These are phyloP conservation scores for Diplazon laetatorius DNA, from an alignment of 2,888 invertebrate genomes.

Conservation along the genomic window DNA sequence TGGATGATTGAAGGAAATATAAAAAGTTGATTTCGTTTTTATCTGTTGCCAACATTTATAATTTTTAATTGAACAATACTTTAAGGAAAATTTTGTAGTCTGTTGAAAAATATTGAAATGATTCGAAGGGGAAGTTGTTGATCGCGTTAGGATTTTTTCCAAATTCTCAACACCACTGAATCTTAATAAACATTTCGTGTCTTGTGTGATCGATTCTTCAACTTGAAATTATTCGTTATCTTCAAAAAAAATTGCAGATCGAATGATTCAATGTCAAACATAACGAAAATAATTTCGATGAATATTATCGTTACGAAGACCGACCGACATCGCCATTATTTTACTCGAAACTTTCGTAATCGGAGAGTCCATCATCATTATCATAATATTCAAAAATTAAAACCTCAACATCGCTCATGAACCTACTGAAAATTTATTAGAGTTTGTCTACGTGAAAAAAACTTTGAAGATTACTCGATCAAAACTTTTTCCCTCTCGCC, in stretches of 20 bases:
- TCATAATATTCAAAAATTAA: background rate
- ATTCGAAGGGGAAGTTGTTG: too few relatives aligned
- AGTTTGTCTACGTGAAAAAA: constrained; percentile 44
- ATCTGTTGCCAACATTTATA: background rate
- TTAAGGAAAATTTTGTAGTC: too few relatives aligned
- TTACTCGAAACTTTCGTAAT: background rate
- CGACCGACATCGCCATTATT: background rate
- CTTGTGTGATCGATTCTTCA: too few relatives aligned
- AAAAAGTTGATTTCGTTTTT: too few relatives aligned
- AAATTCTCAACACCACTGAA: too few relatives aligned
- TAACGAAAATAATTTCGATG: too few relatives aligned
- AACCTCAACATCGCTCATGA: background rate
- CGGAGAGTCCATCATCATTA: background rate
- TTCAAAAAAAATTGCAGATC: too few relatives aligned
- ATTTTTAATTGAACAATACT: background rate
- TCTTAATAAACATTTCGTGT: too few relatives aligned
- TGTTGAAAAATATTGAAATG: too few relatives aligned
- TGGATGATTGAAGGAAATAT: background rate
- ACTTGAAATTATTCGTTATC: too few relatives aligned
- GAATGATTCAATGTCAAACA: too few relatives aligned
- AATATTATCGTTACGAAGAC: background rate
- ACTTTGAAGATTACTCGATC: constrained; percentile 58
- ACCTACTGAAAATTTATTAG: constrained; percentile 51
- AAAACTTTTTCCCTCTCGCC: constrained; percentile 52
- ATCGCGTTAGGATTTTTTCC: too few relatives aligned